Base-by-base conservation (phyloP, 2,888 invertebrate genomes). In the Panzeria rudis region DNA sequence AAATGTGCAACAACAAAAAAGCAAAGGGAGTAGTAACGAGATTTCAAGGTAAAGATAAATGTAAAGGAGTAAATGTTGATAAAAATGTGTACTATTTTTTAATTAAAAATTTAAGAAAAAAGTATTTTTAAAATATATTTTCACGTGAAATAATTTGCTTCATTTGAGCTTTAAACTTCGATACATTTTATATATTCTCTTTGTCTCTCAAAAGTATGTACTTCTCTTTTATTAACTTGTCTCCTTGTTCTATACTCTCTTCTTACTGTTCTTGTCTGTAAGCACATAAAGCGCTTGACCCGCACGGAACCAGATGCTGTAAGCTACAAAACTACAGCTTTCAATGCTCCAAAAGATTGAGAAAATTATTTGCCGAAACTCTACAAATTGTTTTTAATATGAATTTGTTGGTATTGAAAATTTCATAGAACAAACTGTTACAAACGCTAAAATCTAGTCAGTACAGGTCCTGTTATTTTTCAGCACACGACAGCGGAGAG, bases 381-480 rank as follows among this genome's bases (percentile, higher is more conserved):
- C 85, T 85, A 47, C 85, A 85, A 54, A 29, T n/a, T 25, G 1
- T 11, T 29, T 35, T 41, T 5, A 9, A n/a, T 69, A 17, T 54
- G 32, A 9, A 20, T 66, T 38, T 64, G 32, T 71, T 64, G 50
- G 71, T 71, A 71, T 78, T 52, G 59, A 11, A 29, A 47, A 71
- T 54, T 82, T 44, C 25, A 61, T 41, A 56, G 44, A 81, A 71
- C 41, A 78, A 59, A 73, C 69, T 38, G 61, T 32, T 64, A 59
- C 77, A 81, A 54, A 68, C 47, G 50, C 38, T 73, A 35, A 64
- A 82, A 29, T 71, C 78, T 54, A 78, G 78, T 91, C 90, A 91
- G 91, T 91, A 88, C 82, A 88, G 83, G 87, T 90, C 89, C 89
- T 90, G 90, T 89, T 88, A 91, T 84, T 90, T 91, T 90, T 89